Base-by-base conservation (phyloP, 1,140 invertebrate genomes). In the Tribolium madens region DNA sequence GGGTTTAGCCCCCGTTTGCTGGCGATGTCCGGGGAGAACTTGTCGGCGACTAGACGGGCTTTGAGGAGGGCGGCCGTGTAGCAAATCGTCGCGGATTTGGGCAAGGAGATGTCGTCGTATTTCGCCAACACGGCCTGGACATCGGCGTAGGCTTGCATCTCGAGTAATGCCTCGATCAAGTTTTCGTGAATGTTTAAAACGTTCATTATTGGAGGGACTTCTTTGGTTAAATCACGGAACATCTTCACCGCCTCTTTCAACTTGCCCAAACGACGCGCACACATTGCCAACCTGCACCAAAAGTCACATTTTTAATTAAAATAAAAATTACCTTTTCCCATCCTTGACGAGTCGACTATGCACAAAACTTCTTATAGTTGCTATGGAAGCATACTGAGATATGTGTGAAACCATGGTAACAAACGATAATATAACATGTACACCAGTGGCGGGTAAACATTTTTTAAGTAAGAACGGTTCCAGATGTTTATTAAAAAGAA, bases 141-240 rank as follows among this genome's bases (percentile, higher is more conserved):
- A 88, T 99, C 98, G 15, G 97, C 96, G 87, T 98, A 99, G 0
- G 96, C 95, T 86, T 98, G 96, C 91, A 97, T 94, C 88, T 99
- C 97, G 72, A 99, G 87, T 72, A 99, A 87, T 12, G 93, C 95
- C 89, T 99, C 98, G 83, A 99, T 96, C 47, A 99, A 88, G 89
- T 99, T 99, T 88, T 99, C 98, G 86, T 99, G 98, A 69, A 98
- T 96, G 84, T 97, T 97, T 74, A 99, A 90, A 36, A 97, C 93
- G 87, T 96, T 97, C 92, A 98, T 94, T 81, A 97, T 96, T n/a
- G 95, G 94, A 71, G 95, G 95, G 9, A 97, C 96, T 89, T 99
- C 98, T 89, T 98, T 98, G 15, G 97, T 97, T 52, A 99, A 87
- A 89, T 99, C 98, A 84, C 97, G 91, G 89, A 99, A 98, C 90